Percentiles rank a stretch among this genome's conserved stretches.
These are phyloP conservation scores for Synanthedon vespiformis DNA, from an alignment of 2,888 invertebrate genomes.

Conservation along the genomic window DNA sequence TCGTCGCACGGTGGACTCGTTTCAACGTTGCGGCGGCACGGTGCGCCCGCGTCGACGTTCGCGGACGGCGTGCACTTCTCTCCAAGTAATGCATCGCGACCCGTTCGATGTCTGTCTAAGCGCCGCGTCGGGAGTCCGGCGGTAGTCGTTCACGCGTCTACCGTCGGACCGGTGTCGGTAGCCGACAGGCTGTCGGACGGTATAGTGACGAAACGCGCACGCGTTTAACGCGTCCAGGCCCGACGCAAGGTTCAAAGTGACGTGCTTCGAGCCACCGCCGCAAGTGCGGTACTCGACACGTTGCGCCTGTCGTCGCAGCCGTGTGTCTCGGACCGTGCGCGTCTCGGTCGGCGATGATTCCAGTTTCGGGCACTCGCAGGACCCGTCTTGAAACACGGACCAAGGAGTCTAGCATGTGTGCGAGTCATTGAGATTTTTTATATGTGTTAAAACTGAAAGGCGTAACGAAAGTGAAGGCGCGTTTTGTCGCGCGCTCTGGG, in stretches of 20 bases:
- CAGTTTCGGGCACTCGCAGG: background rate
- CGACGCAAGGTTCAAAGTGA: too few relatives aligned
- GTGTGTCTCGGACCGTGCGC: background rate
- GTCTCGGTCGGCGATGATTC: background rate
- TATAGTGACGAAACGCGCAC: too few relatives aligned
- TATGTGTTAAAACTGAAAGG: conserved; percentile 31
- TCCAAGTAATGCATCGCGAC: background rate
- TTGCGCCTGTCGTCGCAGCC: background rate
- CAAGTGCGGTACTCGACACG: too few relatives aligned
- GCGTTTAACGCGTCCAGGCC: too few relatives aligned
- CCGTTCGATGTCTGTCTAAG: background rate
- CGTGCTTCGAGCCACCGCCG: too few relatives aligned
- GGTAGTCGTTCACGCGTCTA: background rate
- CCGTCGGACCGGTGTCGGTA: too few relatives aligned
- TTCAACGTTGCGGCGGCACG: background rate
- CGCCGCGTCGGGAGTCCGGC: background rate
- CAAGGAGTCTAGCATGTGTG: conserved; percentile 41
- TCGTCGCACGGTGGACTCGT: too few relatives aligned
- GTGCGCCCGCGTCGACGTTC: background rate
- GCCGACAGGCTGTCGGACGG: too few relatives aligned
- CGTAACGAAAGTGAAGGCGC: conserved; percentile 31
- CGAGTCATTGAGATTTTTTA: conserved; percentile 47
- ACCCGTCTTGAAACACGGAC: background rate
- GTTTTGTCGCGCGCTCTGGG: conserved; percentile 43
- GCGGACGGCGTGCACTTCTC: background rate